Percentiles rank a stretch among this genome's conserved stretches.
These are phyloP conservation scores for Sanderia malayensis DNA, from an alignment of 30 jellyfish, hydroid and myxozoan species.

Conservation along the genomic window DNA sequence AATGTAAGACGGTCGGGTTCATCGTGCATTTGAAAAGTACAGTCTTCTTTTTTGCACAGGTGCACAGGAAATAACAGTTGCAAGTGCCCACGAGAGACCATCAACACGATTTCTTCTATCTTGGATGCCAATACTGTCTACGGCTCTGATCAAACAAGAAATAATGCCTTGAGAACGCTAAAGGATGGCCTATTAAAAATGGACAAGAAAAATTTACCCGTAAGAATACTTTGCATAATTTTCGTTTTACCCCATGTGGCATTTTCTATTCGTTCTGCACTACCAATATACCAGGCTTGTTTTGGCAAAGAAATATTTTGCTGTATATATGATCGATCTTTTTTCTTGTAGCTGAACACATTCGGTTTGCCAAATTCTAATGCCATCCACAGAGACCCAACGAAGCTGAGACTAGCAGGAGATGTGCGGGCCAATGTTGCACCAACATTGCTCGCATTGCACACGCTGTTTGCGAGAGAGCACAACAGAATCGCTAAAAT, in stretches of 20 bases:
- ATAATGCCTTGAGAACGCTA: conserved; percentile 4
- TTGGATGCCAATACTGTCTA: conserved; percentile 42
- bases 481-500: conserved; percentile 33
- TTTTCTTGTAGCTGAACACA: conserved; percentile 14
- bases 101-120: conserved; percentile 23
- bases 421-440: conserved; percentile 41
- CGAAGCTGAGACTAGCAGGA: conserved; percentile 32
- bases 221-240: too few relatives aligned
- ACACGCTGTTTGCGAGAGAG: conserved; percentile 38
- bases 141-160: conserved; percentile 17
- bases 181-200: conserved; percentile 34
- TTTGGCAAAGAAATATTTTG: too few relatives aligned
- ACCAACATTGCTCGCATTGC: conserved; percentile 37
- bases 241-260: too few relatives aligned
- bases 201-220: conserved; percentile 36
- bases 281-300: too few relatives aligned
- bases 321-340: too few relatives aligned
- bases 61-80: conserved; percentile 33
- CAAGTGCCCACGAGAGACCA: conserved; percentile 24
- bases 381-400: conserved; percentile 36
- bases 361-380: conserved; percentile 39
- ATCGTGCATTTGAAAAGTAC: background rate
- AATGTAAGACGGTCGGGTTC: too few relatives aligned
- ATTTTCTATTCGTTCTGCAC: too few relatives aligned
- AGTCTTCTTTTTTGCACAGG: background rate